Percentiles rank a stretch among this genome's conserved stretches.
These are phyloP conservation scores for Platyrinchus mystaceus DNA, from an alignment of 2,797 vertebrate species.

Conservation along the genomic window DNA sequence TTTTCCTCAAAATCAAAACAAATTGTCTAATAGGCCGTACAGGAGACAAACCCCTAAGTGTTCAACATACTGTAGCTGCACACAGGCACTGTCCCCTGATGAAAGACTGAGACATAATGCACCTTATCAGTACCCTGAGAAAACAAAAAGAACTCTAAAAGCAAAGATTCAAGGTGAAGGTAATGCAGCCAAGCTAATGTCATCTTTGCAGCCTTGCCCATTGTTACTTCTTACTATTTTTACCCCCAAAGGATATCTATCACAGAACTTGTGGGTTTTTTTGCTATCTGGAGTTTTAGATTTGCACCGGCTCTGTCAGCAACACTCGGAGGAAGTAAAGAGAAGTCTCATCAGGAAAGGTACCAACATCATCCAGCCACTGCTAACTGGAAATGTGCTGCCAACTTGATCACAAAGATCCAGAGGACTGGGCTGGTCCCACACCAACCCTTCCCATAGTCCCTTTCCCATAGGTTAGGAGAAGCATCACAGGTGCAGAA, in stretches of 20 bases:
- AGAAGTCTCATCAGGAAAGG: neutral
- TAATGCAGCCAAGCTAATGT: neutral
- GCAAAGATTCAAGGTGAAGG: neutral
- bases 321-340: neutral
- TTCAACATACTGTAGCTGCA: neutral
- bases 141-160: neutral
- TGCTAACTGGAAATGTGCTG: neutral
- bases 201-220: neutral
- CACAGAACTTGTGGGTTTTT: neutral
- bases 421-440: neutral
- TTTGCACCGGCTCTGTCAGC: neutral
- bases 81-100: neutral
- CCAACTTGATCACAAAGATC: neutral
- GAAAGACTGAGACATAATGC: neutral
- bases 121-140: neutral
- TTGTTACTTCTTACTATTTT: neutral
- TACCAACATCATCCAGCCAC: neutral
- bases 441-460: neutral
- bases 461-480: neutral
- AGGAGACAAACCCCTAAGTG: neutral
- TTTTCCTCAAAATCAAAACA: neutral
- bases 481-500: neutral
- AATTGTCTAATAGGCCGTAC: rapidly evolving
- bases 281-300: neutral
- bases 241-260: neutral